A percentile compares a stretch with the other conserved stretches of the same genome.
Evolutionary conservation across 2,797 vertebrate species (phyloP).

Genomic region (Enteromius treurensis): DNA sequence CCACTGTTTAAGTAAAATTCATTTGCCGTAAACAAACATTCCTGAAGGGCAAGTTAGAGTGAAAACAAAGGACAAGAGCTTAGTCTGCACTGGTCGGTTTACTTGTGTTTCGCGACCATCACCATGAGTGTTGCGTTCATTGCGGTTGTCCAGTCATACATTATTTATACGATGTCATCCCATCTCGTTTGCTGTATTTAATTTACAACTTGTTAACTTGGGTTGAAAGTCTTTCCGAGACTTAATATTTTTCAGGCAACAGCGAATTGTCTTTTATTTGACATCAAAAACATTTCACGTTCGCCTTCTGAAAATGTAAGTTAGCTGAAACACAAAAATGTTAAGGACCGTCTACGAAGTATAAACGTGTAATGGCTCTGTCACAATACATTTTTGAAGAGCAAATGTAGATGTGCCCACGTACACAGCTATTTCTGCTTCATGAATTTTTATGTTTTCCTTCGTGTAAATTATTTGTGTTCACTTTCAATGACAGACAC

Average conservation of each 20-base stretch:
- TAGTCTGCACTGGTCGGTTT: background rate
- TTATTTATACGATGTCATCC: conserved; percentile 79
- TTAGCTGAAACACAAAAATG: background rate
- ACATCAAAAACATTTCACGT: background rate
- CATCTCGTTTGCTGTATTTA: conserved; percentile 69
- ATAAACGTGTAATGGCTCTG: background rate
- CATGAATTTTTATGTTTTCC: background rate
- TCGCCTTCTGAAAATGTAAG: background rate
- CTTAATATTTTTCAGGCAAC: background rate
- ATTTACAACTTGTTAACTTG: conserved; percentile 59
- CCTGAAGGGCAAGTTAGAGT: background rate
- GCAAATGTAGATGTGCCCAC: background rate
- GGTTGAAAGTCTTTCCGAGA: conserved; percentile 37
- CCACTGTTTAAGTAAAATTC: background rate
- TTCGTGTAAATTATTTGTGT: background rate
- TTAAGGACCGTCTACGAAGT: background rate
- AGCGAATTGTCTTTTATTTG: background rate
- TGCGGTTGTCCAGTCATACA: conserved; percentile 74
- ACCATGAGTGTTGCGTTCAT: conserved; percentile 63
- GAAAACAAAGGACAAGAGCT: background rate
- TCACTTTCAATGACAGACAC: background rate
- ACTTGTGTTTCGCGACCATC: conserved; percentile 40
- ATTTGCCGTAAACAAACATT: background rate
- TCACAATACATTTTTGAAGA: background rate
- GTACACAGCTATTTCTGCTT: background rate